Base-by-base conservation (phyloP, 2,113 vertebrate genomes). In the Taurulus bubalis region DNA sequence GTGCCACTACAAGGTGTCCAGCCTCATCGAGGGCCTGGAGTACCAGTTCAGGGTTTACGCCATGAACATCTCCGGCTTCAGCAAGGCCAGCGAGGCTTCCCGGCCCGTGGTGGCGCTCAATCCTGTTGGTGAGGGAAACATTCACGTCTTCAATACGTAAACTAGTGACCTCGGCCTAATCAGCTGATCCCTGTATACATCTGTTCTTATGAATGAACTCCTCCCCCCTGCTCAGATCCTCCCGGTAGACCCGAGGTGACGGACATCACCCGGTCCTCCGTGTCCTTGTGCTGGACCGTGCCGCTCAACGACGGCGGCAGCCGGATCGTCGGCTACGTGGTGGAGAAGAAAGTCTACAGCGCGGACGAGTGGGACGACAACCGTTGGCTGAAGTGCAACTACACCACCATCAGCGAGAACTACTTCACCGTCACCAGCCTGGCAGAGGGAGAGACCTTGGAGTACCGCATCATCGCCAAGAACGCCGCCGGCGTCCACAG, bases 361-460 rank as follows among this genome's bases (percentile, higher is more conserved):
- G 95, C 90, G 0, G 95, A 98, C 38, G 94, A 97, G 78, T 94
- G 91, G 84, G 97, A 97, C 66, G 97, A 98, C 75, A 95, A 96
- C 72, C 97, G 97, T 78, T 99, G 98, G 98, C 94, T 99, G 53
- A 99, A 99, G 85, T 99, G 98, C 94, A 99, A 99, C 90, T 99
- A 99, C 66, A 99, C 98, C 73, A 99, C 98, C 1, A 96, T 99
- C 75, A 96, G 96, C 3, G 98, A 99, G 89, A 98, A 97, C 73
- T 95, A 90, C 86, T 99, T 98, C 91, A 99, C 97, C 0, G 94
- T 99, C 71, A 92, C 95, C 77, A 96, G 96, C 85, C 95, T 99
- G 34, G 94, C 94, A 86, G 98, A 99, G 77, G 97, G 94, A 65
- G 97, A 98, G 77, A 96, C 96, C 58, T 98, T 96, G 0, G 97